Conservation (phyloP, 2,888 invertebrate species). For the Beris morrisii region DNA sequence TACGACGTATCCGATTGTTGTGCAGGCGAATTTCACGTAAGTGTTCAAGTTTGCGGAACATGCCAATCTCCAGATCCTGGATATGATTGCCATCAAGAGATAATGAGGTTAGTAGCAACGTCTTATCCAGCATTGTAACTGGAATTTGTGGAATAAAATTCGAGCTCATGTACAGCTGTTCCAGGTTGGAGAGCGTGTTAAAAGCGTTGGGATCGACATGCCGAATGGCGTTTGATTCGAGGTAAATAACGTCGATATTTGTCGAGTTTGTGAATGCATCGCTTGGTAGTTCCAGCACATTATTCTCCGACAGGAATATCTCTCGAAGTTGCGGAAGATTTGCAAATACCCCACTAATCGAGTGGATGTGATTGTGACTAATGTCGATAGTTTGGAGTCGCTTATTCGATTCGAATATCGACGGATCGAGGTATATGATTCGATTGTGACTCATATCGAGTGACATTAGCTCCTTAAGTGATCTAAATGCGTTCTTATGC, state of each 20-base stretch:
- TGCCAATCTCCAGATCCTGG: constrained; percentile 74
- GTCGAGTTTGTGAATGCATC: constrained; percentile 79
- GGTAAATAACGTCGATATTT: constrained; percentile 76
- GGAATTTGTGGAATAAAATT: constrained; percentile 84
- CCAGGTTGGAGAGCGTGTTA: constrained; percentile 72
- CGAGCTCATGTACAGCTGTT: constrained; percentile 81
- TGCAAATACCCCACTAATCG: constrained; percentile 80
- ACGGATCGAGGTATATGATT: constrained; percentile 72
- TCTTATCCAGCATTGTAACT: constrained; percentile 72
- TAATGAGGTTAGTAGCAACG: constrained; percentile 75
- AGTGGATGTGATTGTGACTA: constrained; percentile 87
- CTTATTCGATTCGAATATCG: constrained; percentile 75
- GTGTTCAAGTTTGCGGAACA: constrained; percentile 75
- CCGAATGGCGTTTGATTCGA: constrained; percentile 84
- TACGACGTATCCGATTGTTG: constrained; percentile 77
- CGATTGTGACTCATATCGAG: constrained; percentile 88
- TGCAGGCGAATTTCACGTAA: constrained; percentile 81
- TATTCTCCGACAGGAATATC: constrained; percentile 84
- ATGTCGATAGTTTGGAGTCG: constrained; percentile 81
- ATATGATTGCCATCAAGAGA: constrained; percentile 87
- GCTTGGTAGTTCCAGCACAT: constrained; percentile 79
- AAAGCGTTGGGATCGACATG: constrained; percentile 77
- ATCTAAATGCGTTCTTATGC: constrained; percentile 75
- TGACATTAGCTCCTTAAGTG: constrained; percentile 74
- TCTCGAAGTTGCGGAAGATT: constrained; percentile 78